Conservation (phyloP, 53 echinoderm and acorn worm genomes). For the Echinarachnius parma region DNA sequence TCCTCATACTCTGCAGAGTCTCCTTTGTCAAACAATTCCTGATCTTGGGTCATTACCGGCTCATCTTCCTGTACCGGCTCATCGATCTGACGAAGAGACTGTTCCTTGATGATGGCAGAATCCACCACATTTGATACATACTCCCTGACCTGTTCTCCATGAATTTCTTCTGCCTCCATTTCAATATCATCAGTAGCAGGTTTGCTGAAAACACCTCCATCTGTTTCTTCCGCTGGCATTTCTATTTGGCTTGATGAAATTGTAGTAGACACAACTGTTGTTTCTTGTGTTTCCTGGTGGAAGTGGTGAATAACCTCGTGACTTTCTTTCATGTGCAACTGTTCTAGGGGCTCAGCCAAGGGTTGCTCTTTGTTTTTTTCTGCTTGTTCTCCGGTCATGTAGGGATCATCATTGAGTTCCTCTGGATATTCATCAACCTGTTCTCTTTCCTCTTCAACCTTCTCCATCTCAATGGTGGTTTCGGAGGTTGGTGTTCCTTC, state of each 20-base stretch:
- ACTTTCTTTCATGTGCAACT: too few relatives aligned
- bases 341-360: too few relatives aligned
- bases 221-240: conserved; percentile 7
- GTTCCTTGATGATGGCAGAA: conserved; percentile 37
- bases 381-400: not conserved
- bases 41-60: not conserved
- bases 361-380: too few relatives aligned
- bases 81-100: not conserved
- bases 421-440: conserved; percentile 13
- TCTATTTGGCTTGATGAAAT: not conserved
- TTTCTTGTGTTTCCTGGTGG: not conserved
- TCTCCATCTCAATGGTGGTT: conserved; percentile 34
- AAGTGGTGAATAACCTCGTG: conserved; percentile 21
- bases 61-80: not conserved
- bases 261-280: conserved; percentile 13
- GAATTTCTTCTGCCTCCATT: conserved; percentile 7
- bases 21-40: too few relatives aligned
- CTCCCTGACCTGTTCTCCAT: conserved; percentile 38
- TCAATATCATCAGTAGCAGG: conserved; percentile 14
- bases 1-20: too few relatives aligned
- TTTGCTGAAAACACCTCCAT: conserved; percentile 33
- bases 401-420: not conserved
- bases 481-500: conserved; percentile 1
- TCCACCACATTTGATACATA: conserved; percentile 45
- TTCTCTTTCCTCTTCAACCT: conserved; percentile 24